Evolutionary conservation across 2,888 invertebrate species (phyloP), one percentile per base, ranked within the genome.

Genomic region (Machimus rusticus): DNA sequence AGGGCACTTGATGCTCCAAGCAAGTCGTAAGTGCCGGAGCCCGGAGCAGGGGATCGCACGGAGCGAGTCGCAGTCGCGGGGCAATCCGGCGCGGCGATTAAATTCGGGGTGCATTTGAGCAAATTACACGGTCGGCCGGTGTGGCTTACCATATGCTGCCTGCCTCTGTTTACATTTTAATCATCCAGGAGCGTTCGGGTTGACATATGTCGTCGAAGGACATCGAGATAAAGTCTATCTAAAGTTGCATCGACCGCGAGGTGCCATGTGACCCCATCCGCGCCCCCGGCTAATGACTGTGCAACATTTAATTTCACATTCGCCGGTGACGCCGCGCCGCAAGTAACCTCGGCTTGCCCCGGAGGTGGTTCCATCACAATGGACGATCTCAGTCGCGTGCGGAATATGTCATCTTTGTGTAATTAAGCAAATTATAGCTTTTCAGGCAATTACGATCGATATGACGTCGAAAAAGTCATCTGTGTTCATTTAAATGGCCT

Each of bases 101-200:
- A 84, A 66, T 39, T 74, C 84, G 39, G 84, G 74, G 84, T 84
- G 84, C 84, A 84, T 84, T 84, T 74, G 86, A 74, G 86, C 86
- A 86, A 86, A 86, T 86, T 86, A 76, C 74, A 86, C 76, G 86
- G 86, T 76, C 43, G 39, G 76, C 31, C 46, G 16, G 86, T 46
- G 74, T 46, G 66, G 85, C 74, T 37, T 66, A 51, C 86, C 86
- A 74, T 86, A 74, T 86, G 86, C 74, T 74, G 76, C 16, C 46
- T 77, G n/a, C 39, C 19, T 78, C 37, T 86, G 86, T 86, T 86
- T 86, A 78, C 86, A 78, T 86, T 86, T 86, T 78, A 77, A 86
- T 86, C 86, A 86, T 86, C 76, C 76, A n/a, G 51, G 76, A 51
- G 34, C 74, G 46, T 5, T 77, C 51, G 34, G 77, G 51, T 34